phyloP scores from a whole-genome alignment of 2,888 invertebrate species.

The Minunthozetes semirufus region DNA sequence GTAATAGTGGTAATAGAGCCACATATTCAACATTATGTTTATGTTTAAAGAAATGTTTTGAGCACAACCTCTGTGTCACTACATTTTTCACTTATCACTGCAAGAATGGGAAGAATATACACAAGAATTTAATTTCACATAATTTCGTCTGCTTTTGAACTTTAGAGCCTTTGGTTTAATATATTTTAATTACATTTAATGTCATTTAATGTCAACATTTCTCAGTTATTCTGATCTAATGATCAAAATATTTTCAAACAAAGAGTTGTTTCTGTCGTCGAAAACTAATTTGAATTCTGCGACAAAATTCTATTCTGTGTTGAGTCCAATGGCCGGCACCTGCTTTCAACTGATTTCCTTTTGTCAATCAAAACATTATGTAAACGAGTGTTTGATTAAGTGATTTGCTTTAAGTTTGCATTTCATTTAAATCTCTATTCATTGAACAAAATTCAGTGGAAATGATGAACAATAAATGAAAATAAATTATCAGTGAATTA shows the following conservation, averaged over 20 bases:
- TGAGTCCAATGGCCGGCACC: not conserved
- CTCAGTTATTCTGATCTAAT: no score
- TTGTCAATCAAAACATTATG: not conserved
- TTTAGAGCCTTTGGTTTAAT: no score
- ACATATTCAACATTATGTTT: not conserved
- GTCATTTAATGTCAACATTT: no score
- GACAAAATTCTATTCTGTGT: not conserved
- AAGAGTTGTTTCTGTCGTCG: not conserved
- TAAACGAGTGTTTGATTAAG: not conserved
- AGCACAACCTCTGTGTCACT: not conserved
- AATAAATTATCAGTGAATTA: not conserved
- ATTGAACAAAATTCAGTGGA: not conserved
- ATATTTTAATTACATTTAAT: no score
- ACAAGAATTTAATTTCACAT: no score
- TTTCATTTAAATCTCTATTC: not conserved
- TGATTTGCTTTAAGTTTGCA: not conserved
- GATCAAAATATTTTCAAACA: no score
- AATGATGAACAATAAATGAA: not conserved
- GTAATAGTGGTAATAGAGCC: no score
- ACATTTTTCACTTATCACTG: no score
- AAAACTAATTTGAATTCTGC: not conserved
- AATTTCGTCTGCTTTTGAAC: no score
- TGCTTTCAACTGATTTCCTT: not conserved
- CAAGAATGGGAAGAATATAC: no score
- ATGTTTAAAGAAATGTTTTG: not conserved